These are phyloP conservation scores for Centropus unirufus DNA, from an alignment of 2,113 vertebrate genomes.

Conservation along the genomic window DNA sequence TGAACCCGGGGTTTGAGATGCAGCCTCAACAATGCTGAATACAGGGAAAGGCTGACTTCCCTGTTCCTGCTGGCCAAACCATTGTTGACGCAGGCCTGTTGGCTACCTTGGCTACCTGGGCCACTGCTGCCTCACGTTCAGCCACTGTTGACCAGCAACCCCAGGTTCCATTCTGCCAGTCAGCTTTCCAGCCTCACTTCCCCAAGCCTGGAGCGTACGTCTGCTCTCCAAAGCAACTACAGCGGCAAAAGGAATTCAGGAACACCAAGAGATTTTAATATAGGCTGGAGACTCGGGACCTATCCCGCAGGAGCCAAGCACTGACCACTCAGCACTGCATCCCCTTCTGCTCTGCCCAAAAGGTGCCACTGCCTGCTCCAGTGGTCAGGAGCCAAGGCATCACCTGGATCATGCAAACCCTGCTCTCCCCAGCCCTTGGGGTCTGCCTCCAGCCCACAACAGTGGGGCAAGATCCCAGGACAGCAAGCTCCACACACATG, in stretches of 20 bases:
- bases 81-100: no score
- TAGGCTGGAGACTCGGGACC: background rate
- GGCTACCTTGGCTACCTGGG: no score
- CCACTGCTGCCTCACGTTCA: no score
- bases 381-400: background rate
- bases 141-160: no score
- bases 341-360: background rate
- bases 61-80: no score
- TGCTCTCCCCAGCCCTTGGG: background rate
- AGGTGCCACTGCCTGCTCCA: background rate
- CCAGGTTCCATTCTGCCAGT: no score
- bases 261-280: background rate
- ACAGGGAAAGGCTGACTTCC: no score
- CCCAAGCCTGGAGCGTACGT: no score
- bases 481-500: background rate
- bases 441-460: background rate
- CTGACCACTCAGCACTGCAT: background rate
- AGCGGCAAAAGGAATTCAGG: background rate
- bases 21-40: no score
- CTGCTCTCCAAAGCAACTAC: background rate
- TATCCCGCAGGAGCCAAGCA: background rate
- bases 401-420: background rate
- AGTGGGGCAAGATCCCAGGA: background rate
- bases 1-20: no score
- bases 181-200: no score